Evolutionary conservation across 2,888 invertebrate species (phyloP).

Genomic region (Sepiola atlantica): DNA sequence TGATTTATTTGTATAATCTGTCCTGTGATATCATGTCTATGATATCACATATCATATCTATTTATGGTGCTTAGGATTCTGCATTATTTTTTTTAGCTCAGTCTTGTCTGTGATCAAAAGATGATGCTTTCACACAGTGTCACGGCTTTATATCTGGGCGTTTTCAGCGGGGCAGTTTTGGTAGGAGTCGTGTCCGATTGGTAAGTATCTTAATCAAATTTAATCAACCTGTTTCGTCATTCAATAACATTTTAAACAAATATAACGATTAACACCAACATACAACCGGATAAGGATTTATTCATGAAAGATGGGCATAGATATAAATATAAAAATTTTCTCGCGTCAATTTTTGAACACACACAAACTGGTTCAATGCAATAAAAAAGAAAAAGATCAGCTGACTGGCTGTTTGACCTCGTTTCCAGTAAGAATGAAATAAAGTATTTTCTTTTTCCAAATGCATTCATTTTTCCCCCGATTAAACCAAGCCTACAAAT

Average conservation of each 20-base stretch:
- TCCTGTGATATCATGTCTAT: background rate
- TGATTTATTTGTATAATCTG: background rate
- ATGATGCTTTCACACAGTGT: background rate
- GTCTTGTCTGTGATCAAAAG: background rate
- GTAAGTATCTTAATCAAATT: background rate
- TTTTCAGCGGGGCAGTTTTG: background rate
- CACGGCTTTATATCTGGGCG: background rate
- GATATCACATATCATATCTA: no score
- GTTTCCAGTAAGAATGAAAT: no score
- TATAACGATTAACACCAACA: background rate
- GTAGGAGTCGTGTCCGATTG: background rate
- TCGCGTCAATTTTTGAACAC: no score
- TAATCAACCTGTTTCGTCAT: background rate
- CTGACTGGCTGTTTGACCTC: no score
- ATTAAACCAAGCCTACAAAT: no score
- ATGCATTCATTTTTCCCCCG: no score
- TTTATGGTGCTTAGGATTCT: background rate
- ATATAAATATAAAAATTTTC: no score
- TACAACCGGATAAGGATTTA: no score
- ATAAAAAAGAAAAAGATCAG: no score
- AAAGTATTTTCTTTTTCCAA: no score
- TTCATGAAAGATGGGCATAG: no score
- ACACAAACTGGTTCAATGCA: no score
- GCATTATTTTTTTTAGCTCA: background rate
- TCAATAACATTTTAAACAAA: background rate